Evolutionary conservation across 2,797 vertebrate genomes (phyloP).

Genomic region (Alfaro cultratus): DNA sequence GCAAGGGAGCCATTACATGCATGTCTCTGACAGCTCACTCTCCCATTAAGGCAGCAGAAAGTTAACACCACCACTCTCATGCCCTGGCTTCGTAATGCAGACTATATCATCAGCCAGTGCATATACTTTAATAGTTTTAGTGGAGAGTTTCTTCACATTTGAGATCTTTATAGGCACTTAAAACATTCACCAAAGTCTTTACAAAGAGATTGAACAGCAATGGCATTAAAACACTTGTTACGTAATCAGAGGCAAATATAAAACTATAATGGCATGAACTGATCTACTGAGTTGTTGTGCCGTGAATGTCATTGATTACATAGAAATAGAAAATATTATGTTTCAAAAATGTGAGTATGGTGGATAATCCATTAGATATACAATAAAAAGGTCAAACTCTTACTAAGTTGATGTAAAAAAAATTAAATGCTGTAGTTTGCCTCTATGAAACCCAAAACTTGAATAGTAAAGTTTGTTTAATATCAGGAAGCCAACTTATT

Average conservation of each 20-base stretch:
- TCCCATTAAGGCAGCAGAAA: conserved; percentile 79
- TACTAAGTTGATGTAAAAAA: not conserved
- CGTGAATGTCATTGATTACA: not conserved
- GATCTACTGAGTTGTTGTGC: not conserved
- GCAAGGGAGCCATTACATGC: conserved; percentile 82
- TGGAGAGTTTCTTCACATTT: conserved; percentile 28
- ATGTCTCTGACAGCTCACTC: conserved; percentile 82
- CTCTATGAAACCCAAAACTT: not conserved
- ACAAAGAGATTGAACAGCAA: not conserved
- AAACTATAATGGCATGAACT: not conserved
- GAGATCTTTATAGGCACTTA: conserved; percentile 18
- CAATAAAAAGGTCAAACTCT: not conserved
- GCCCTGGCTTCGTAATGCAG: conserved; percentile 59
- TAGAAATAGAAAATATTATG: not conserved
- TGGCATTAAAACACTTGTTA: not conserved
- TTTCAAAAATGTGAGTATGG: not conserved
- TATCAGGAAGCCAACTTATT: not conserved
- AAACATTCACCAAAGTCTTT: conserved; percentile 2
- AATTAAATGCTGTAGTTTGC: not conserved
- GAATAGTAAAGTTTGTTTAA: not conserved
- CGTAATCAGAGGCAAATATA: too few species aligned
- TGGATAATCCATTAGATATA: not conserved
- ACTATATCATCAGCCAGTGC: conserved; percentile 44
- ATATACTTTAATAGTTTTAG: conserved; percentile 49
- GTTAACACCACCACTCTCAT: conserved; percentile 68